A percentile compares a stretch with the other conserved stretches of the same genome.
Evolutionary conservation across 53 echinoderm and acorn worm genomes (phyloP).

Genomic region (Patiria pectinifera): DNA sequence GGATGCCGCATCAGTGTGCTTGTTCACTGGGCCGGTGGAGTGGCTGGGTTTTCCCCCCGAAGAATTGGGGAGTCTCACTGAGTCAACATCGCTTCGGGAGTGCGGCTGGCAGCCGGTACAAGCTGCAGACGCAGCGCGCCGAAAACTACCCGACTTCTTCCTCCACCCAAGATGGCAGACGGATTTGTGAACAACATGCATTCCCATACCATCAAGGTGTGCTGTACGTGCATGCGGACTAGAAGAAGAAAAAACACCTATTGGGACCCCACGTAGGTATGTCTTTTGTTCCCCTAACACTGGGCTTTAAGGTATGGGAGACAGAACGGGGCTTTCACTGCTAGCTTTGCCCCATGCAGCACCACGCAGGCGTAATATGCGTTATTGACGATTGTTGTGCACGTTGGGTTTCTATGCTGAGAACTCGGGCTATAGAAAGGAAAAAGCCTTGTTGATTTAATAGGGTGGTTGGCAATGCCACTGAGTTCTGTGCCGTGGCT

Average conservation of each 20-base stretch:
- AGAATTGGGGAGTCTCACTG: neutral
- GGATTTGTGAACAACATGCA: neutral
- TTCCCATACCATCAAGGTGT: conserved; percentile 26
- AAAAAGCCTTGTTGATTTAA: conserved; percentile 59
- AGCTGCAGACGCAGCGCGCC: neutral
- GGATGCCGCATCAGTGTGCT: conserved; percentile 43
- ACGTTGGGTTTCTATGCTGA: neutral
- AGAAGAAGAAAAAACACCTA: conserved; percentile 5
- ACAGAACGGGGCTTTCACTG: conserved; percentile 31
- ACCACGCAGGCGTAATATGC: conserved; percentile 1
- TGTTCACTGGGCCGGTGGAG: conserved; percentile 56
- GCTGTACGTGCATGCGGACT: neutral
- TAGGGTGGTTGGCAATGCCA: conserved; percentile 20
- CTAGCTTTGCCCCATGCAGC: neutral
- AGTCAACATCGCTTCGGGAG: too few species aligned
- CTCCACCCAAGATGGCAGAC: conserved; percentile 31
- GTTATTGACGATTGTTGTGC: conserved; percentile 7
- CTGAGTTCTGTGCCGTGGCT: neutral
- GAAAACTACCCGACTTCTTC: too few species aligned
- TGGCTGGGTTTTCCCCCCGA: conserved; percentile 7
- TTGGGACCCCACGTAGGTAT: conserved; percentile 37
- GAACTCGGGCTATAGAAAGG: neutral
- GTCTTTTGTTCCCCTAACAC: conserved; percentile 49
- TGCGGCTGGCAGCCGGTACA: neutral
- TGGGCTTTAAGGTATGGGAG: neutral